Base-by-base conservation (phyloP, 1,140 invertebrate genomes). In the Spodoptera frugiperda region DNA sequence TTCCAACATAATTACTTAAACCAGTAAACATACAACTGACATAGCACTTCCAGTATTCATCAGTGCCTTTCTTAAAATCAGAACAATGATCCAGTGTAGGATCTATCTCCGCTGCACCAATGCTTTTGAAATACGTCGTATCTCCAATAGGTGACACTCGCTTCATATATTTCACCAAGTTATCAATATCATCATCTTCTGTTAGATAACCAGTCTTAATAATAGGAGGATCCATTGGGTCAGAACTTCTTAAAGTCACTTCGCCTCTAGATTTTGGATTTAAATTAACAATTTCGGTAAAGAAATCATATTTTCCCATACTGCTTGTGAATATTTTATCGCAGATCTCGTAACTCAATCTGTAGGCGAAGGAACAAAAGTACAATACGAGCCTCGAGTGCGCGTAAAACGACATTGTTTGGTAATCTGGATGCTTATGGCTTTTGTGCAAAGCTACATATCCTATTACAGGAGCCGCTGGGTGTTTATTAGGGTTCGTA, bases 21-120 rank as follows among this genome's bases (percentile, higher is more conserved):
- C 33, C 70, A 30, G 33, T n/a, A 49, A 30, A 73, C n/a, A 73
- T 30, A 2, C 55, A 57, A 12, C 6, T 1, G 0, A 33, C 17
- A 15, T 59, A 73, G 10, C 54, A 57, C 9, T 30, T 59, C 70
- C 70, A 73, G 15, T 73, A 73, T 8, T 73, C 55, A 48, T n/a
- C 12, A 73, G 17, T 73, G 0, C 55, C 54, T 30, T 12, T 17
- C 1, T 49, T 17, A 12, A 46, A 57, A 30, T 48, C 33, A 48
- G 1, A 19, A 19, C 46, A 59, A 10, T 21, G 30, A 30, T 39
- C 39, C 21, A 9, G 15, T 1, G 17, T 46, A 8, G 51, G 5
- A 30, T 73, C 55, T 15, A 61, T 8, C 9, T 48, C 19, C 48
- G 25, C 44, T 14, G 70, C 44, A 19, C n/a, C 46, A 49, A 73